Percentiles rank a stretch among this genome's conserved stretches.
phyloP scores from a whole-genome alignment of 2,888 invertebrate species.

The Cantharis rufa region DNA sequence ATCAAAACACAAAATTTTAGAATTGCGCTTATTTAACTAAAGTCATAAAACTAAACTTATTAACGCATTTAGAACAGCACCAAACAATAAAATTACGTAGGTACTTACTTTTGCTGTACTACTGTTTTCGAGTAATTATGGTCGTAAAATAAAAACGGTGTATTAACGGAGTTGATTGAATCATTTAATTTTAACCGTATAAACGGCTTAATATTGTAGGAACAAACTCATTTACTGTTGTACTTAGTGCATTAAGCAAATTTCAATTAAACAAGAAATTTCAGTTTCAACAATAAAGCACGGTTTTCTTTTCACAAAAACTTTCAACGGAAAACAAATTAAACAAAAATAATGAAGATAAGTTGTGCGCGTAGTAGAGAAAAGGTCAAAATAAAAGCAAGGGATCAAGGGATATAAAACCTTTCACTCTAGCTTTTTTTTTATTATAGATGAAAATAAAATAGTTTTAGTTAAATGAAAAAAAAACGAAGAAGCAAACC shows the following conservation, averaged over 20 bases:
- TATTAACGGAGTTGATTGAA: constrained; percentile 31
- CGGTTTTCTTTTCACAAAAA: not conserved
- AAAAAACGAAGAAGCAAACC: not conserved
- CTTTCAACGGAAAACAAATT: not conserved
- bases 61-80: constrained; percentile 36
- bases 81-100: constrained; percentile 34
- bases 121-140: constrained; percentile 33
- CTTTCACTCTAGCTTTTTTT: constrained; percentile 29
- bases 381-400: constrained; percentile 34
- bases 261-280: not conserved
- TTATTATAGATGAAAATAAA: constrained; percentile 5
- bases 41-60: constrained; percentile 33
- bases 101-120: constrained; percentile 28
- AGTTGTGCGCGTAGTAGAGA: constrained; percentile 31
- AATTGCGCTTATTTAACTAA: constrained; percentile 31
- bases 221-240: constrained; percentile 6
- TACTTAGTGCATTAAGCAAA: not conserved
- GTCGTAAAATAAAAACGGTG: constrained; percentile 34
- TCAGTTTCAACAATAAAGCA: not conserved
- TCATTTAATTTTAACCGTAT: constrained; percentile 25
- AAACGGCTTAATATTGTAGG: constrained; percentile 20
- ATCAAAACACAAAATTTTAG: constrained; percentile 26
- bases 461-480: not conserved
- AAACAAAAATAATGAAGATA: constrained; percentile 35
- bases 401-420: constrained; percentile 32